These are phyloP conservation scores for Cichladusa arquata DNA, from an alignment of 2,113 vertebrate genomes.

Conservation along the genomic window DNA sequence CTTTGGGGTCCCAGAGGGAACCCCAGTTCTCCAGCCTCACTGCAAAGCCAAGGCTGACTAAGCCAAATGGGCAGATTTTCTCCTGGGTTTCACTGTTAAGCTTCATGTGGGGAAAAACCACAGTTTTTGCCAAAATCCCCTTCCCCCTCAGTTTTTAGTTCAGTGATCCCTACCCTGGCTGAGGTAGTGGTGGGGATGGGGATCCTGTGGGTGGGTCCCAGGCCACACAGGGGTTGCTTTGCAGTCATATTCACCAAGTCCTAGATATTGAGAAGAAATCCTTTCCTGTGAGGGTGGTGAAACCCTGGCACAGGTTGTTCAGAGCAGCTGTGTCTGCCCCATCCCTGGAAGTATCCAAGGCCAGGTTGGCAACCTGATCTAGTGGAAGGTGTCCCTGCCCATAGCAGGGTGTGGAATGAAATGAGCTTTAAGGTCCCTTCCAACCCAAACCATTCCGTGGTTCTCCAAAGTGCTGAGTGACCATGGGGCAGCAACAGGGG, in stretches of 20 bases:
- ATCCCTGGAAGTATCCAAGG: not conserved
- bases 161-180: not conserved
- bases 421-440: not conserved
- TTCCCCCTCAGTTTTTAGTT: not conserved
- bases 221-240: not conserved
- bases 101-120: fast-evolving
- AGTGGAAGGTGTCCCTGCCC: not conserved
- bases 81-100: not conserved
- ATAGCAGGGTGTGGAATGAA: fast-evolving
- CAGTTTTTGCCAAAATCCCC: not conserved
- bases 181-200: not conserved
- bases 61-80: not conserved
- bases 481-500: fast-evolving
- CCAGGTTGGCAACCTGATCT: not conserved
- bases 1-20: not conserved
- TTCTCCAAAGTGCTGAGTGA: not conserved
- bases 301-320: not conserved
- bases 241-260: not conserved
- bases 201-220: not conserved
- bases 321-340: not conserved
- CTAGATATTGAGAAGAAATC: not conserved
- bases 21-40: not conserved
- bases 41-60: not conserved
- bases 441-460: not conserved
- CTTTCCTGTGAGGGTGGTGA: not conserved